These are phyloP conservation scores for Corythornis cristatus DNA, from an alignment of 2,113 vertebrate genomes.

Conservation along the genomic window DNA sequence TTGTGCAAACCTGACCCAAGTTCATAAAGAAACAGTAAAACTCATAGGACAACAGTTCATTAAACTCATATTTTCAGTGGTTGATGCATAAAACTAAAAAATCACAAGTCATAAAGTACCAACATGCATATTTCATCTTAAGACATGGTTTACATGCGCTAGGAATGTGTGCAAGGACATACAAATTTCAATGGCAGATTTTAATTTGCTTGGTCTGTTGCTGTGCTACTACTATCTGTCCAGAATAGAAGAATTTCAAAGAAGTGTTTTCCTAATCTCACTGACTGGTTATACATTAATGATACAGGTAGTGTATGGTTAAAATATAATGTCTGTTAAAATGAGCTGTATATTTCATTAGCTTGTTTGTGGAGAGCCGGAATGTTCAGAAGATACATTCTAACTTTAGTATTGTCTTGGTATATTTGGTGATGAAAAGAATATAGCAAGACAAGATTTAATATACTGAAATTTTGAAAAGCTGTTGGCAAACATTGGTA, in stretches of 20 bases:
- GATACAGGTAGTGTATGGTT: not conserved
- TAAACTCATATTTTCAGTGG: slow-evolving; percentile 38
- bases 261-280: not conserved
- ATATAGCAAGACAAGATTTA: not conserved
- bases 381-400: not conserved
- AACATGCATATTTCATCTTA: slow-evolving; percentile 21
- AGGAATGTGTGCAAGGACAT: not conserved
- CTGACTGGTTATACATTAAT: not conserved
- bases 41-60: not conserved
- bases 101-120: slow-evolving; percentile 30
- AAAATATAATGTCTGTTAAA: not conserved
- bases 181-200: not conserved
- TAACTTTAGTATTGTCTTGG: not conserved
- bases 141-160: not conserved
- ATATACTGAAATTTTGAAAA: not conserved
- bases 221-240: not conserved
- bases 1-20: not conserved
- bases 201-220: not conserved
- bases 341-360: not conserved
- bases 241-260: not conserved
- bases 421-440: not conserved
- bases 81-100: slow-evolving; percentile 22
- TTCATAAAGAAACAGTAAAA: not conserved
- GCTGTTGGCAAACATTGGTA: not conserved
- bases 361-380: not conserved